phyloP scores from a whole-genome alignment of 2,797 vertebrate genomes.

The Alosa sapidissima region DNA sequence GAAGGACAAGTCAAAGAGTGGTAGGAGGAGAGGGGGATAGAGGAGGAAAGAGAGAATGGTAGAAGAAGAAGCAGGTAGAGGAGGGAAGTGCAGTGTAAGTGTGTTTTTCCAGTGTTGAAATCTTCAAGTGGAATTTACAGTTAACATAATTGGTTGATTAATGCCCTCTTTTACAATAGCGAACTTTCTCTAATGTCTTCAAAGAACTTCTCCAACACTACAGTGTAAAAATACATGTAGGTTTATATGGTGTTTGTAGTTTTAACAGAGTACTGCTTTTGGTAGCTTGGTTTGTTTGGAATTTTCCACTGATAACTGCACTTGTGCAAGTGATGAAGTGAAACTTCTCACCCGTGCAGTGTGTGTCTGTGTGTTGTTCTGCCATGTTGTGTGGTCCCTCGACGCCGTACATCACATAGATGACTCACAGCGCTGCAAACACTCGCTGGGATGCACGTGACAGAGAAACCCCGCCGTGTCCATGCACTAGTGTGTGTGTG shows the following conservation, averaged over 20 bases:
- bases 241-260: neutral
- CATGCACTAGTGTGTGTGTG: neutral
- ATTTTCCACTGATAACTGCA: neutral
- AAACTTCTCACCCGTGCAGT: neutral
- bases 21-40: too few species aligned
- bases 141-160: too few species aligned
- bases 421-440: neutral
- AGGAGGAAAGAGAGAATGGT: too few species aligned
- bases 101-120: too few species aligned
- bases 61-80: too few species aligned
- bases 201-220: too few species aligned
- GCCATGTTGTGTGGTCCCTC: neutral
- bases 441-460: neutral
- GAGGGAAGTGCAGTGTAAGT: too few species aligned
- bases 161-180: too few species aligned
- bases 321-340: too few species aligned
- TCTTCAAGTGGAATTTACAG: too few species aligned
- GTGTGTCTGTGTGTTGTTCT: neutral
- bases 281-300: neutral
- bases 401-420: neutral
- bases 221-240: neutral
- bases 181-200: too few species aligned
- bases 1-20: too few species aligned
- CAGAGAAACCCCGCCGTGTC: neutral
- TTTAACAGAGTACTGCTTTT: neutral